phyloP scores from a whole-genome alignment of 2,888 invertebrate species.

The Theodoxus fluviatilis region DNA sequence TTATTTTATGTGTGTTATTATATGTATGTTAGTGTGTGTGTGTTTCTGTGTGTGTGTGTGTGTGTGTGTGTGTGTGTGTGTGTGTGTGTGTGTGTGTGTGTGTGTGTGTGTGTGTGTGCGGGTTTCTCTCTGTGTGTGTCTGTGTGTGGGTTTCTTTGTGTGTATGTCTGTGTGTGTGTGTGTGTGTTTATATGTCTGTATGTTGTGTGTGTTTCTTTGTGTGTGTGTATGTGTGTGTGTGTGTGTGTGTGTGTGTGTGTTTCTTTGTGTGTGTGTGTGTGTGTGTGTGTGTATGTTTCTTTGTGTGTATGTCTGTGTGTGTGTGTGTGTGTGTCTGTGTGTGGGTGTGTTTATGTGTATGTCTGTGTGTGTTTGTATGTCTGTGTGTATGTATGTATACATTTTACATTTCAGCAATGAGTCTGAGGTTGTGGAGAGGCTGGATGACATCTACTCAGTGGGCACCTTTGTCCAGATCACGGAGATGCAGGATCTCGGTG shows the following conservation, averaged over 20 bases:
- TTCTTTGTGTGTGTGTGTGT: not conserved
- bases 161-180: constrained; percentile 3
- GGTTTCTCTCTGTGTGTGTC: not conserved
- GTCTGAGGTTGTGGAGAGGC: constrained; percentile 80
- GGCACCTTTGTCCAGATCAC: constrained; percentile 98
- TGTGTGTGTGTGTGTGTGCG: not conserved
- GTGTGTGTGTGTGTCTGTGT: not conserved
- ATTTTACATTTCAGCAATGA: constrained; percentile 76
- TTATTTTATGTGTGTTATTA: not conserved
- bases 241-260: not conserved
- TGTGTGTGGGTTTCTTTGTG: constrained; percentile 5
- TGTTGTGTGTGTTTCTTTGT: not conserved
- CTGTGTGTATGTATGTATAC: not conserved
- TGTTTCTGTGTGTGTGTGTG: not conserved
- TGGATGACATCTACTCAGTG: constrained; percentile 86
- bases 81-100: constrained; percentile 2
- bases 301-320: not conserved
- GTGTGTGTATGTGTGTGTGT: not conserved
- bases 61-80: not conserved
- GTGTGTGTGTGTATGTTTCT: not conserved
- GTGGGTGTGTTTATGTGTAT: not conserved
- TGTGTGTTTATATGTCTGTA: not conserved
- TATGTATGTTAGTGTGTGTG: not conserved
- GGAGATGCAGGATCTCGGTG: constrained; percentile 94
- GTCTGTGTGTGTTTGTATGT: constrained; percentile 3